A percentile compares a stretch with the other conserved stretches of the same genome.
Evolutionary conservation across 2,797 vertebrate species (phyloP).

Genomic region (Sebastes vulpes): DNA sequence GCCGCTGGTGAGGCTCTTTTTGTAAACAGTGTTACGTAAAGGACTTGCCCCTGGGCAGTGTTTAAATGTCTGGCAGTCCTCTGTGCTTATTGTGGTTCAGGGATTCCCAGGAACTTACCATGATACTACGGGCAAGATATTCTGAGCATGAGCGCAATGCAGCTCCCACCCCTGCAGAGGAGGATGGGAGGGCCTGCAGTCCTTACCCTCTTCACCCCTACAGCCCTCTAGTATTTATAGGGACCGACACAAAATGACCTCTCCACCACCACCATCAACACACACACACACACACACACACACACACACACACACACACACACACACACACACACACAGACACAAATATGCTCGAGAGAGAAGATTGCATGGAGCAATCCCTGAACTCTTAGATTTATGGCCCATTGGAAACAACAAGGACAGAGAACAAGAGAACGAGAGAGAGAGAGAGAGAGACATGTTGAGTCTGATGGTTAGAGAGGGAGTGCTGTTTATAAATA

Average conservation of each 20-base stretch:
- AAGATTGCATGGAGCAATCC: constrained; percentile 60
- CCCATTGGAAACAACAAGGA: constrained; percentile 58
- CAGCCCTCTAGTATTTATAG: constrained; percentile 73
- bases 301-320: constrained; percentile 33
- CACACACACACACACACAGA: not conserved
- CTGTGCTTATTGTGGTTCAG: constrained; percentile 44
- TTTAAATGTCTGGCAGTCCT: constrained; percentile 50
- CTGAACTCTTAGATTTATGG: constrained; percentile 73
- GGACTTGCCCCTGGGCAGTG: constrained; percentile 19
- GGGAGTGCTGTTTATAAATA: constrained; percentile 75
- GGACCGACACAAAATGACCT: constrained; percentile 60
- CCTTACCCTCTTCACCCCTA: constrained; percentile 43
- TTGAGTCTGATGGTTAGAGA: constrained; percentile 55
- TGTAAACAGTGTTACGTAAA: constrained; percentile 55
- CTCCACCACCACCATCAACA: constrained; percentile 32
- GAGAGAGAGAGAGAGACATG: constrained; percentile 23
- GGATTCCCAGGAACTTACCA: constrained; percentile 50
- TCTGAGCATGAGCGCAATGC: constrained; percentile 55
- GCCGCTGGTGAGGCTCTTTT: constrained; percentile 7
- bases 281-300: not conserved
- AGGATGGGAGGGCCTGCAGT: not conserved
- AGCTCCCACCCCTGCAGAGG: constrained; percentile 18
- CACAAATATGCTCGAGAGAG: constrained; percentile 50
- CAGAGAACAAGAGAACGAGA: constrained; percentile 19
- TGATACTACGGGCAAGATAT: constrained; percentile 46